Conservation (phyloP, 2,113 vertebrate species). For the Platichthys stellatus region DNA sequence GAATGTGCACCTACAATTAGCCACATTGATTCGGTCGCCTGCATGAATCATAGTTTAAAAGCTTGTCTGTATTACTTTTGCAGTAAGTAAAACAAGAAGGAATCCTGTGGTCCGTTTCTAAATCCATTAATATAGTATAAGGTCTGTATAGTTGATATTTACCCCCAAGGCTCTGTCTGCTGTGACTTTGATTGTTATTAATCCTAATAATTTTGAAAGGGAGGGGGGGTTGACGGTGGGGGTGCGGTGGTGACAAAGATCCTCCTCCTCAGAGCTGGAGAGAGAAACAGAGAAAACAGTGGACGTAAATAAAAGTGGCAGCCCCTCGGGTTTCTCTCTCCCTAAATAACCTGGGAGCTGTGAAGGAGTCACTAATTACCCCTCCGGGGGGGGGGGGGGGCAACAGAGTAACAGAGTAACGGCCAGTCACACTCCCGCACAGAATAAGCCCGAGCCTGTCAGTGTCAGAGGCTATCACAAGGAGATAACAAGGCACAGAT, state of each 20-base stretch:
- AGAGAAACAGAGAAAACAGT: constrained; percentile 59
- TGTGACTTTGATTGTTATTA: constrained; percentile 73
- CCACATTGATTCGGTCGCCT: constrained; percentile 25
- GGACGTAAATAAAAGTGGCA: constrained; percentile 77
- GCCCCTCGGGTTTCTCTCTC: constrained; percentile 71
- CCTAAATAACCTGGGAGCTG: constrained; percentile 78
- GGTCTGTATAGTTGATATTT: constrained; percentile 35
- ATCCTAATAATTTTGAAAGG: constrained; percentile 72
- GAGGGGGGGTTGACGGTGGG: constrained; percentile 46
- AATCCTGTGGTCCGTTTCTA: constrained; percentile 54
- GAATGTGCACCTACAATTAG: constrained; percentile 15
- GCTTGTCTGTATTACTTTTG: constrained; percentile 44
- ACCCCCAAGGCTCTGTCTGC: constrained; percentile 46
- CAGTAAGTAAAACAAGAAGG: constrained; percentile 46
- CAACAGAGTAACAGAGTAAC: constrained; percentile 47
- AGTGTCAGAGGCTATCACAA: constrained; percentile 61
- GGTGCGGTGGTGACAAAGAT: constrained; percentile 63
- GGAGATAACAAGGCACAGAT: constrained; percentile 69
- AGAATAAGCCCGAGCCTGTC: constrained; percentile 60
- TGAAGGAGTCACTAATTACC: constrained; percentile 79
- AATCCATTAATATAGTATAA: constrained; percentile 50
- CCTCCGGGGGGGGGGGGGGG: constrained; percentile 36
- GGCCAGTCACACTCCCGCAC: constrained; percentile 56
- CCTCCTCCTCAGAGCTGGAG: constrained; percentile 43
- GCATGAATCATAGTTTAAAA: constrained; percentile 51